Evolutionary conservation across 2,888 invertebrate genomes (phyloP), one percentile per base, ranked within the genome.

Genomic region (Caenorhabditis doughertyi): DNA sequence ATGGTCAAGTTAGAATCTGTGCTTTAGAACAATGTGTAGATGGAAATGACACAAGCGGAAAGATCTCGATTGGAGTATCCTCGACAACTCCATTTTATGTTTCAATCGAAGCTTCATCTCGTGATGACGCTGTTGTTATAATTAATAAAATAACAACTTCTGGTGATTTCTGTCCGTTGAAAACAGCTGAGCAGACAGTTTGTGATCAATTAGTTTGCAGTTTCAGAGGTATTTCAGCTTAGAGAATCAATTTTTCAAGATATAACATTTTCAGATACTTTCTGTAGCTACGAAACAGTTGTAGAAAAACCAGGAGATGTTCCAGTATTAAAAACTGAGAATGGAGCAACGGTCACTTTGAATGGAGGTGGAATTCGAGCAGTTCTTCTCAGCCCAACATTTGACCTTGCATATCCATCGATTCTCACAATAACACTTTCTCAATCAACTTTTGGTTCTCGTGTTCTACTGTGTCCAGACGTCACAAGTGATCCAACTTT

Each of bases 181-280:
- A 88, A 62, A 85, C 90, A 0, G 84, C 88, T 1, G 88, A 89
- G 53, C 87, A 89, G 68, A 86, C 90, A n/a, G 84, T 89, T 2
- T 91, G 91, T 58, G 85, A 88, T 56, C 85, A 86, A 27, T 51
- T 91, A n/a, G 64, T 82, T 23, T 91, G 91, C 67, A 62, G 80
- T 32, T 90, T 90, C 76, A 65, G 83, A 80, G 79, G 84, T 84
- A 21, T 18, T 21, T 21, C 13, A 16, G 9, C 47, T 18, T 11
- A 18, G 44, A 4, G 16, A 49, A 32, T 21, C 5, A n/a, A 21
- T 3, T 39, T n/a, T n/a, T n/a, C n/a, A 62, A 25, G 25, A 42
- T 44, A 16, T 32, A 3, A 9, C 21, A 1, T 35, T 64, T 76
- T 70, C 62, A 86, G 85, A 81, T 23, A 67, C 79, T 5, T 32